Evolutionary conservation across 1,140 invertebrate genomes (phyloP), one percentile per base, ranked within the genome.

Genomic region (Popillia japonica): DNA sequence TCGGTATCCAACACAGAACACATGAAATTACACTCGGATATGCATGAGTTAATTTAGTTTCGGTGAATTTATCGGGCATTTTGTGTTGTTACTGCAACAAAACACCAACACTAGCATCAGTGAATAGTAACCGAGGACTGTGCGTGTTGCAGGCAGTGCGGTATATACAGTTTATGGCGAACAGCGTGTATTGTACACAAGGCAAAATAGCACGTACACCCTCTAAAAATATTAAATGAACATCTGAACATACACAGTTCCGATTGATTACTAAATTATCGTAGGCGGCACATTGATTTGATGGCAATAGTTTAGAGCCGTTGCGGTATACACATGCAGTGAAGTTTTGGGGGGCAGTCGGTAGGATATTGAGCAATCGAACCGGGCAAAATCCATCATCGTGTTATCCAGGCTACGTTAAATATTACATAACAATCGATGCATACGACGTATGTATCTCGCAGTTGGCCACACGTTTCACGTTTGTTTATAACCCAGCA

Each of bases 391-490:
- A 75, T 75, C 74, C 74, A 48, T 75, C 74, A 75, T 75, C 74
- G 74, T 42, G 44, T 75, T 75, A 75, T 73, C 40, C 72, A 41
- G 72, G 72, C 72, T 40, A 40, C 74, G 74, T 75, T 75, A 75
- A 75, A 75, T 75, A 75, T 75, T 75, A 48, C 74, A 73, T 73
- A 75, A 75, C 74, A 75, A 75, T 75, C 74, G 74, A 75, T 75
- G 74, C 17, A 27, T 27, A 64, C 44, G 8, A n/a, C 44, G 44
- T 48, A 20, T 41, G 40, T 40, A n/a, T n/a, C n/a, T n/a, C n/a
- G n/a, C n/a, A n/a, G 27, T 27, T 10, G 68, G n/a, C 72, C 72
- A 17, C 72, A 40, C 72, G 72, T 73, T 73, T 14, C 3, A 17
- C n/a, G 20, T 64, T 64, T 64, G 61, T 64, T 64, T 64, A 64